These are phyloP conservation scores for Syrista parreyssii DNA, from an alignment of 2,888 invertebrate genomes.

Conservation along the genomic window DNA sequence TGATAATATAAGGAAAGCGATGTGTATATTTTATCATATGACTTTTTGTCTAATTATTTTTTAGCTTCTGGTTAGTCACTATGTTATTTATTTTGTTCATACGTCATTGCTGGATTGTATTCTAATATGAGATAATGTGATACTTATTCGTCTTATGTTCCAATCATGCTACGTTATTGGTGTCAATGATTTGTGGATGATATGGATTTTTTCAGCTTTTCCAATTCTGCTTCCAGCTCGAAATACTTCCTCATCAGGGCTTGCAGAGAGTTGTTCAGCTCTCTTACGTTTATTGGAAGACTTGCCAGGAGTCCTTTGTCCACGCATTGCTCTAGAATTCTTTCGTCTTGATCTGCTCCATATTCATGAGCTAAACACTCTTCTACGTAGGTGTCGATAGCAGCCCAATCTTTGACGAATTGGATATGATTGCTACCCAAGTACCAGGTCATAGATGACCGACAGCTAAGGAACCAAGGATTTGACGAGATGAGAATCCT, in stretches of 20 bases:
- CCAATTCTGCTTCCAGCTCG: not conserved
- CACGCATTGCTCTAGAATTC: slow-evolving; percentile 22
- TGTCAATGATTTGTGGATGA: not conserved
- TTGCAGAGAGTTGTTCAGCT: not conserved
- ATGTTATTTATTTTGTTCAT: not conserved
- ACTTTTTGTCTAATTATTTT: not conserved
- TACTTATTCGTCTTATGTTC: not conserved
- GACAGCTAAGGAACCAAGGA: slow-evolving; percentile 32
- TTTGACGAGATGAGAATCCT: slow-evolving; percentile 25
- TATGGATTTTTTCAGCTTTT: not conserved
- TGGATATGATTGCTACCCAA: slow-evolving; percentile 24
- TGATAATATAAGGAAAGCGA: not conserved
- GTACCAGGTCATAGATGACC: slow-evolving; percentile 27
- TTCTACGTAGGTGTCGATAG: slow-evolving; percentile 28
- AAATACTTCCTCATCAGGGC: not conserved
- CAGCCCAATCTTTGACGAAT: slow-evolving; percentile 27
- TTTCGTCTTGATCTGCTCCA: slow-evolving; percentile 21
- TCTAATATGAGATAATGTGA: accelerated
- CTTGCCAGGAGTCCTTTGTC: slow-evolving; percentile 1
- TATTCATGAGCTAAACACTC: slow-evolving; percentile 35
- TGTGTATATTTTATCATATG: not conserved
- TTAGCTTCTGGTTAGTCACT: not conserved
- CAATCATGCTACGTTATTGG: not conserved
- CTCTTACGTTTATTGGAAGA: not conserved
- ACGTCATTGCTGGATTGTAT: not conserved